Conservation (phyloP, 2,113 vertebrate species). For the Bubalus kerabau region DNA sequence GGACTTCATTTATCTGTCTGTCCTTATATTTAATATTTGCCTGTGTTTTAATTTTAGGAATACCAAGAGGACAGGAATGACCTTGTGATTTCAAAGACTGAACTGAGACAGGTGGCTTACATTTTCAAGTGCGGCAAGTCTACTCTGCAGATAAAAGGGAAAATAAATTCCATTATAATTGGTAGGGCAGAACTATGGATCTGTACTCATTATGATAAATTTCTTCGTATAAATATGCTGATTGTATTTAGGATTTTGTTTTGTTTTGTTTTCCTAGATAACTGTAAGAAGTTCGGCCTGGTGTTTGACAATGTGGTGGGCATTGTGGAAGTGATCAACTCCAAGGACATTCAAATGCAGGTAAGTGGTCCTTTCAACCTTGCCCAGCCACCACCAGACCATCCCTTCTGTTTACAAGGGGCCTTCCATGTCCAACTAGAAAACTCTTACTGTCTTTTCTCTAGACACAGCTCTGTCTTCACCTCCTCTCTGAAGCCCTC, state of each 20-base stretch:
- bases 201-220: not conserved
- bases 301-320: conserved; percentile 97
- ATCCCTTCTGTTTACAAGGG: not conserved
- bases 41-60: conserved; percentile 83
- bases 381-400: not conserved
- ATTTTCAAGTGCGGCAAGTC: conserved; percentile 92
- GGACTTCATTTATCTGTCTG: rapidly evolving
- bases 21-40: conserved; percentile 11
- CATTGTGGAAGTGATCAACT: conserved; percentile 98
- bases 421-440: not conserved
- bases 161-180: conserved; percentile 97
- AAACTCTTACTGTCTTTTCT: not conserved
- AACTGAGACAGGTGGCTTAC: conserved; percentile 96
- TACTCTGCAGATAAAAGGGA: conserved; percentile 95
- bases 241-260: conserved; percentile 5
- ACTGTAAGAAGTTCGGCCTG: conserved; percentile 95
- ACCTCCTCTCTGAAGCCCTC: not conserved
- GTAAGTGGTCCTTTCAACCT: conserved; percentile 68
- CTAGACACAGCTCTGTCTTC: not conserved
- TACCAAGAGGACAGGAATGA: conserved; percentile 92
- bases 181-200: conserved; percentile 80
- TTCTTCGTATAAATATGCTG: not conserved
- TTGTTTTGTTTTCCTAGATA: conserved; percentile 83
- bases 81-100: conserved; percentile 92
- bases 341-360: conserved; percentile 93